phyloP scores from a whole-genome alignment of 30 jellyfish, hydroid and myxozoan genomes.

The Catostylus mosaicus region DNA sequence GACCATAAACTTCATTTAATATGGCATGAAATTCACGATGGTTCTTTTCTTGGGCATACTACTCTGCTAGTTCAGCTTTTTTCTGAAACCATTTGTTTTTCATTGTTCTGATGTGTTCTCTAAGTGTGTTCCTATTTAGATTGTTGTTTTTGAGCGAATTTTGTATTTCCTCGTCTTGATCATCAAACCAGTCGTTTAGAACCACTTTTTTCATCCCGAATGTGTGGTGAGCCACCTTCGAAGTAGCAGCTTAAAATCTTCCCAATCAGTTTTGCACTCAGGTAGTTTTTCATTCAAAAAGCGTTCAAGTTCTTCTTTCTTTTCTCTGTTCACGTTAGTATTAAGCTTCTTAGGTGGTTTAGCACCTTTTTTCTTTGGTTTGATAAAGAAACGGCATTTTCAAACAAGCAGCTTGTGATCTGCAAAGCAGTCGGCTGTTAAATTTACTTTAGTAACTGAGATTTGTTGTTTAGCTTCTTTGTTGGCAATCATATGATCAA shows the following conservation, averaged over 20 bases:
- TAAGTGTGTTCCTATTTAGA: constrained; percentile 32
- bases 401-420: constrained; percentile 54
- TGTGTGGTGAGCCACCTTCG: constrained; percentile 28
- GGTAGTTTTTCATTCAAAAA: constrained; percentile 17
- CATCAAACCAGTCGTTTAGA: constrained; percentile 64
- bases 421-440: constrained; percentile 28
- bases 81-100: constrained; percentile 54
- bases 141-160: constrained; percentile 44
- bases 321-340: constrained; percentile 37
- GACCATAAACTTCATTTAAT: constrained; percentile 66
- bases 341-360: constrained; percentile 57
- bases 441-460: constrained; percentile 32
- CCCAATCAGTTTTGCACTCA: constrained; percentile 11
- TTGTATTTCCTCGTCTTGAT: constrained; percentile 65
- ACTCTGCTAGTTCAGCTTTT: constrained; percentile 66
- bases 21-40: constrained; percentile 48
- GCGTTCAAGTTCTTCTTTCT: constrained; percentile 37
- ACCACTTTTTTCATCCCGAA: constrained; percentile 2
- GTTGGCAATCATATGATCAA: constrained; percentile 60
- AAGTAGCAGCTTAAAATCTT: constrained; percentile 12
- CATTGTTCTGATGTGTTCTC: constrained; percentile 40
- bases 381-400: constrained; percentile 19
- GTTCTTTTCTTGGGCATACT: constrained; percentile 59
- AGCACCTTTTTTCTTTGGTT: constrained; percentile 34
- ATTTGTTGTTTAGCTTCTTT: constrained; percentile 38